These are phyloP conservation scores for Heliconius hortense DNA, from an alignment of 2,888 invertebrate genomes.

Conservation along the genomic window DNA sequence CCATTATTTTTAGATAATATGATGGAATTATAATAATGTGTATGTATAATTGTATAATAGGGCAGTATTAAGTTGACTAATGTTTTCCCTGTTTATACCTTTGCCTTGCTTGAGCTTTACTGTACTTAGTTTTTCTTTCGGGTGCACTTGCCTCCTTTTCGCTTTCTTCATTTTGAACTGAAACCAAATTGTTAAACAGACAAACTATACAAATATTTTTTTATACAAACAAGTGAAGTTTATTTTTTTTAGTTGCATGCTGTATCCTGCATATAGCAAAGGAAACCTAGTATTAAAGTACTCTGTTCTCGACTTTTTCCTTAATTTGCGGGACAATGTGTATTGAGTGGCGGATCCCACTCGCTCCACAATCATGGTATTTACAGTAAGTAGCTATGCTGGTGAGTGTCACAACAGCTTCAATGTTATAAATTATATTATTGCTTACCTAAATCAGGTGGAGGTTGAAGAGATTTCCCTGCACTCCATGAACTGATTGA, in stretches of 20 bases:
- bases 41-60: constrained; percentile 24
- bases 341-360: neutral
- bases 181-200: constrained; percentile 6
- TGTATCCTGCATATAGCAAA: neutral
- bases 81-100: constrained; percentile 88
- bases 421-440: constrained; percentile 11
- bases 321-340: neutral
- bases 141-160: constrained; percentile 63
- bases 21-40: constrained; percentile 6
- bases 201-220: neutral
- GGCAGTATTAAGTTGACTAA: constrained; percentile 59
- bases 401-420: neutral
- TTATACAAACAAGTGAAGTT: constrained; percentile 47
- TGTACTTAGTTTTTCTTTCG: constrained; percentile 81
- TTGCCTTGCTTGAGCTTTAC: constrained; percentile 88
- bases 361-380: neutral
- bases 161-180: constrained; percentile 60
- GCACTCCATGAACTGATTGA: constrained; percentile 68
- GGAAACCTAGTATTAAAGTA: neutral
- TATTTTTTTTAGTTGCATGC: constrained; percentile 39
- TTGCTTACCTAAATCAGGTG: constrained; percentile 68
- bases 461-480: constrained; percentile 72
- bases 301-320: neutral
- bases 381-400: neutral
- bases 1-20: neutral